A percentile compares a stretch with the other conserved stretches of the same genome.
phyloP scores from a whole-genome alignment of 2,113 vertebrate species.

The Passer domesticus region DNA sequence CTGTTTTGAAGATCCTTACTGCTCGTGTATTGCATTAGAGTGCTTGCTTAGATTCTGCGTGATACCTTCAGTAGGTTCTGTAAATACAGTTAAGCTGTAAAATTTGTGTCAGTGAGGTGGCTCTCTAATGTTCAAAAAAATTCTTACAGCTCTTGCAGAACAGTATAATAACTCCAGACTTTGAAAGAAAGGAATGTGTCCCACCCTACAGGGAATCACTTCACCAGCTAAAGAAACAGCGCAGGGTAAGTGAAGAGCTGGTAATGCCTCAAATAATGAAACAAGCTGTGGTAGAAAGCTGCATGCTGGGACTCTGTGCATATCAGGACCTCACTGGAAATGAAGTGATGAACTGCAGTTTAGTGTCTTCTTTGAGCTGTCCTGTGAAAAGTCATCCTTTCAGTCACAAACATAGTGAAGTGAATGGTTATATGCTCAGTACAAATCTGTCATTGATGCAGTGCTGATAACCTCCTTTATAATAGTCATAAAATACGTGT shows the following conservation, averaged over 20 bases:
- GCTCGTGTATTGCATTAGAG: not conserved
- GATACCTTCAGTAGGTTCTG: not conserved
- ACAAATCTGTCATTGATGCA: not conserved
- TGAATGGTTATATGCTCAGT: not conserved
- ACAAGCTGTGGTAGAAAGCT: not conserved
- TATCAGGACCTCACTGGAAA: not conserved
- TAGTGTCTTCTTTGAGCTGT: not conserved
- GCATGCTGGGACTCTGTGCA: rapidly evolving
- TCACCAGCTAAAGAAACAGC: slow-evolving; percentile 82
- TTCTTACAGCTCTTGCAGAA: slow-evolving; percentile 87
- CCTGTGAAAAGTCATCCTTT: not conserved
- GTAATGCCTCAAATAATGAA: not conserved
- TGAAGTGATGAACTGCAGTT: not conserved
- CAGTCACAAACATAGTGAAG: not conserved
- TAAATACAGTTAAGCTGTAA: not conserved
- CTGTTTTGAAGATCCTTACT: not conserved
- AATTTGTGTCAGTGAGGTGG: not conserved
- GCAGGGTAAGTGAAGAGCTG: slow-evolving; percentile 76
- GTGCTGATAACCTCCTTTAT: not conserved
- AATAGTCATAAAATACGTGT: not conserved
- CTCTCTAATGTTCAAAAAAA: not conserved
- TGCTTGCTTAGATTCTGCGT: not conserved
- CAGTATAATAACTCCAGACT: slow-evolving; percentile 88
- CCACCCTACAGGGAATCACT: slow-evolving; percentile 86
- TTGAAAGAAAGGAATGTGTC: slow-evolving; percentile 87